These are phyloP conservation scores for Rotaria magnacalcarata DNA, from an alignment of 2,888 invertebrate genomes.

Conservation along the genomic window DNA sequence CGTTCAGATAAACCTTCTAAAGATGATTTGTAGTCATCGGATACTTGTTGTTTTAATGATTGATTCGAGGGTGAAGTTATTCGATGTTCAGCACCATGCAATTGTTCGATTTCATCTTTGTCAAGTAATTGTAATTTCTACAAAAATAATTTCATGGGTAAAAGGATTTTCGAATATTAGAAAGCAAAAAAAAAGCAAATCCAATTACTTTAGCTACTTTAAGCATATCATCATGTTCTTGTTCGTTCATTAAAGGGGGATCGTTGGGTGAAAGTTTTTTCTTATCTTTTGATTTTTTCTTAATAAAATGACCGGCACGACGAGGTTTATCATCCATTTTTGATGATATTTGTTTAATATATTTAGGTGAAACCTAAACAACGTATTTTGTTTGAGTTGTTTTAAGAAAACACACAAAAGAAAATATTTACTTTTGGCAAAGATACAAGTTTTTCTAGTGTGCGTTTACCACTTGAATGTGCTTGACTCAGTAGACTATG, in stretches of 20 bases:
- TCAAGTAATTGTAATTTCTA: slow-evolving; percentile 10
- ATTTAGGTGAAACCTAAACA: not conserved
- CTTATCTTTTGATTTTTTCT: not conserved
- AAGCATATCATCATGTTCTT: not conserved
- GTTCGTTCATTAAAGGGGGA: not conserved
- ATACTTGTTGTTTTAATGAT: not conserved
- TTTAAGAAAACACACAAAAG: not conserved
- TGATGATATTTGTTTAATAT: not conserved
- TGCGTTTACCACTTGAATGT: not conserved
- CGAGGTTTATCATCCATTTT: not conserved
- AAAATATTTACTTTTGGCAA: slow-evolving; percentile 36
- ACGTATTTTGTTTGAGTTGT: not conserved
- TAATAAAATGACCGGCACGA: not conserved
- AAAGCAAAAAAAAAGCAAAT: too few relatives aligned
- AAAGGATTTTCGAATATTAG: too few relatives aligned
- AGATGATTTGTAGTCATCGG: not conserved
- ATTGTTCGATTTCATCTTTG: not conserved
- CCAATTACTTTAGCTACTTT: slow-evolving; percentile 4
- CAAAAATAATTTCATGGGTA: too few relatives aligned
- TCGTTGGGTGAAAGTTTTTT: not conserved
- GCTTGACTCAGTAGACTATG: slow-evolving; percentile 4
- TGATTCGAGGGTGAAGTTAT: not conserved
- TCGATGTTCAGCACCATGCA: not conserved
- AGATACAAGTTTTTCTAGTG: slow-evolving; percentile 36
- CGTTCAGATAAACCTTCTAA: slow-evolving; percentile 27